Percentiles rank a stretch among this genome's conserved stretches.
Conservation (phyloP, 2,888 invertebrate species). For the Hypomecis punctinalis region DNA sequence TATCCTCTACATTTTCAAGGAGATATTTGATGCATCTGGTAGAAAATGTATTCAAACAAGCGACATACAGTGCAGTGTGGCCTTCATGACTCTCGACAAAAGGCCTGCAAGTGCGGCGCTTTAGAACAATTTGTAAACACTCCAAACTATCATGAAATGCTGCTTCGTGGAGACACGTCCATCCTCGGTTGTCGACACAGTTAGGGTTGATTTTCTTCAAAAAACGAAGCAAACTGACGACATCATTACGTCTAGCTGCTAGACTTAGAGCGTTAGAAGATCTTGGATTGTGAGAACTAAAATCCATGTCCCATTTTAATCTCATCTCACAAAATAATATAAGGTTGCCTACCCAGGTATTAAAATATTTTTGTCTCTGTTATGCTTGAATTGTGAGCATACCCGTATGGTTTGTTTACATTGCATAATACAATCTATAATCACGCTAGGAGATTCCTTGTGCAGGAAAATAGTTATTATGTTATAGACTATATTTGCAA, state of each 20-base stretch:
- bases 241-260: slow-evolving; percentile 75
- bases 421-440: too few species aligned
- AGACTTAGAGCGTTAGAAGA: slow-evolving; percentile 76
- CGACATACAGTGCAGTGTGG: slow-evolving; percentile 78
- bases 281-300: slow-evolving; percentile 80
- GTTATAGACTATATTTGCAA: too few species aligned
- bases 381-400: too few species aligned
- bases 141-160: slow-evolving; percentile 74
- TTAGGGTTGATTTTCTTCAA: slow-evolving; percentile 77
- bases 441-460: too few species aligned
- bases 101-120: slow-evolving; percentile 64
- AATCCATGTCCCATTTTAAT: slow-evolving; percentile 67
- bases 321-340: neutral
- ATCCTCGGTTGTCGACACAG: slow-evolving; percentile 80
- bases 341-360: neutral
- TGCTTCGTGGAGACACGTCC: slow-evolving; percentile 83
- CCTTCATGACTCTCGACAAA: slow-evolving; percentile 78
- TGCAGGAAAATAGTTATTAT: too few species aligned
- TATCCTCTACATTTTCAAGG: slow-evolving; percentile 66
- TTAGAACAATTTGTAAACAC: slow-evolving; percentile 66
- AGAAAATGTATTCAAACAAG: slow-evolving; percentile 68
- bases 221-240: slow-evolving; percentile 61
- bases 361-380: neutral
- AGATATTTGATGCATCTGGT: slow-evolving; percentile 65
- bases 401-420: too few species aligned